Conservation (phyloP, 2,797 vertebrate genomes). For the Hydrolagus colliei region DNA sequence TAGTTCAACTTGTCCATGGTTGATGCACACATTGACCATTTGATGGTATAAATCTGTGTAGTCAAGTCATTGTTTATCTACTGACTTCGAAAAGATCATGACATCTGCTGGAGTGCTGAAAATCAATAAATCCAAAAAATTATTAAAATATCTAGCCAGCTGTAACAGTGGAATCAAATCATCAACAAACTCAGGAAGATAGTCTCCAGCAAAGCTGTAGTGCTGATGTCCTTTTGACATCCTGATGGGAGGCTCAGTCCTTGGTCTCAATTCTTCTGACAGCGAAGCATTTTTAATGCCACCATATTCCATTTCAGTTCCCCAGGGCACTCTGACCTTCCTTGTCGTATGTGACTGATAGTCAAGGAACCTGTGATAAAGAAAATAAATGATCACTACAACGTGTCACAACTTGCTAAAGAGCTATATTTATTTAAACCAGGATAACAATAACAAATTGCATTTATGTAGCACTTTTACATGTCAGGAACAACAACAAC, state of each 20-base stretch:
- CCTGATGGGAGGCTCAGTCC: conserved; percentile 36
- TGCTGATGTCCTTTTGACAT: conserved; percentile 49
- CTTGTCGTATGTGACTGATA: conserved; percentile 38
- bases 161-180: neutral
- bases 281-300: conserved; percentile 34
- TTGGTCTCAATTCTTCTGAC: conserved; percentile 42
- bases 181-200: conserved; percentile 44
- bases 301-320: conserved; percentile 41
- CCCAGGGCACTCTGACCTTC: conserved; percentile 38
- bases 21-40: no score
- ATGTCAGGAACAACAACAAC: no score
- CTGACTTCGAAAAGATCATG: no score
- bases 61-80: no score
- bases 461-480: no score
- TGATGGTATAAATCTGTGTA: no score
- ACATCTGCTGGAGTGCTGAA: no score
- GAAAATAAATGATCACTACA: neutral
- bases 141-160: neutral
- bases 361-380: conserved; percentile 41
- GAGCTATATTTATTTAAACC: no score
- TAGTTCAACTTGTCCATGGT: no score
- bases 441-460: no score
- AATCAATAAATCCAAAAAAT: no score
- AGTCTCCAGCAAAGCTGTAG: conserved; percentile 47
- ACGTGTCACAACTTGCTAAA: no score